These are phyloP conservation scores for Sabatieria punctata DNA, from an alignment of 2,888 invertebrate genomes.

Conservation along the genomic window DNA sequence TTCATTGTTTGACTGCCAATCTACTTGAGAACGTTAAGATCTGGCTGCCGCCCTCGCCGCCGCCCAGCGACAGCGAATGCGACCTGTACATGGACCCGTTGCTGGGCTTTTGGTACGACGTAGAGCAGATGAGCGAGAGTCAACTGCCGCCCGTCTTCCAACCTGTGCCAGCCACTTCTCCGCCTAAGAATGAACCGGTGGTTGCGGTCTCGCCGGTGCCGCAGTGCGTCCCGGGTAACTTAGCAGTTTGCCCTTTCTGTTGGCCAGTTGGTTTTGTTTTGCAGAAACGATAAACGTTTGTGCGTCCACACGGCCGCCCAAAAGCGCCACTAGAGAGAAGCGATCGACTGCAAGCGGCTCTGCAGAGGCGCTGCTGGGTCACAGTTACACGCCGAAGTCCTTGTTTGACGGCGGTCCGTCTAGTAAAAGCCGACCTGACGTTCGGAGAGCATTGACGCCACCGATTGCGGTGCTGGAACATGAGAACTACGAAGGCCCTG, in stretches of 20 bases:
- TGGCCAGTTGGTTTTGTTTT: no score
- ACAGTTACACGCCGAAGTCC: background rate
- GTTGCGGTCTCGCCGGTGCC: no score
- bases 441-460: slow-evolving; percentile 1
- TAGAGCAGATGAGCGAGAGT: slow-evolving; percentile 54
- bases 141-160: slow-evolving; percentile 57
- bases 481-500: slow-evolving; percentile 46
- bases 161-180: no score
- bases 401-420: slow-evolving; percentile 1
- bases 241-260: no score
- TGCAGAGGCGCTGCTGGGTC: no score
- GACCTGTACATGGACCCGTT: slow-evolving; percentile 77
- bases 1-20: background rate
- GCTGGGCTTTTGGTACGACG: slow-evolving; percentile 57
- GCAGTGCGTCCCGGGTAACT: no score
- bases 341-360: no score
- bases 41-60: slow-evolving; percentile 94
- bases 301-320: no score
- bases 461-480: slow-evolving; percentile 4
- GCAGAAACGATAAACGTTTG: no score
- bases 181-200: no score
- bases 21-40: slow-evolving; percentile 42
- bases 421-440: background rate
- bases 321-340: no score
- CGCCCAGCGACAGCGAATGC: slow-evolving; percentile 56